phyloP scores from a whole-genome alignment of 2,888 invertebrate genomes.

The Caenorhabditis macrosperma region DNA sequence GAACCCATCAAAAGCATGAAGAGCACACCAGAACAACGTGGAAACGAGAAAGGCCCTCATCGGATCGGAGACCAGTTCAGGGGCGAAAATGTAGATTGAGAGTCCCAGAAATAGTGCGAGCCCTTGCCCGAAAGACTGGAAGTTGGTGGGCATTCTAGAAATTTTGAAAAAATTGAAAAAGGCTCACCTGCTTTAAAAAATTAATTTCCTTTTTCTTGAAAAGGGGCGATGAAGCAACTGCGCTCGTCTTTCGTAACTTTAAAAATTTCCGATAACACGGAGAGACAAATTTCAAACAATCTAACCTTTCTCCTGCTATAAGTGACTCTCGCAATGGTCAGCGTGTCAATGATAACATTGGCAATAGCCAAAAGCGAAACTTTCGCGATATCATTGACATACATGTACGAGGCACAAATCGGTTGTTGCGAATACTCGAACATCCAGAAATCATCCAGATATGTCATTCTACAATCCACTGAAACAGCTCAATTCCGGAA shows the following conservation, averaged over 20 bases:
- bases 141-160: too few species aligned
- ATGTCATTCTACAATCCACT: conserved; percentile 15
- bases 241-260: not conserved
- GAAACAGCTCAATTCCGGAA: not conserved
- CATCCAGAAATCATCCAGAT: conserved; percentile 19
- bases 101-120: conserved; percentile 6
- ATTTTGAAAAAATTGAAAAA: not conserved
- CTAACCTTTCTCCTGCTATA: not conserved
- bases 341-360: not conserved
- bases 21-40: conserved; percentile 19
- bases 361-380: not conserved
- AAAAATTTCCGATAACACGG: not conserved
- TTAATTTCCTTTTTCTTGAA: conserved; percentile 5
- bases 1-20: conserved; percentile 23
- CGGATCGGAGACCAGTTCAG: conserved; percentile 4
- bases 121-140: conserved; percentile 20
- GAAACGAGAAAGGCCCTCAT: conserved; percentile 8
- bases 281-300: too few species aligned
- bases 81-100: conserved; percentile 11
- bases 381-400: conserved; percentile 5
- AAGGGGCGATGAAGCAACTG: not conserved
- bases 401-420: conserved; percentile 8
- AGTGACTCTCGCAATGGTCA: not conserved
- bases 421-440: conserved; percentile 14
- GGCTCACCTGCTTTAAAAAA: conserved; percentile 17